phyloP scores from a whole-genome alignment of 1,140 invertebrate genomes.

The Eulimnadia texana region DNA sequence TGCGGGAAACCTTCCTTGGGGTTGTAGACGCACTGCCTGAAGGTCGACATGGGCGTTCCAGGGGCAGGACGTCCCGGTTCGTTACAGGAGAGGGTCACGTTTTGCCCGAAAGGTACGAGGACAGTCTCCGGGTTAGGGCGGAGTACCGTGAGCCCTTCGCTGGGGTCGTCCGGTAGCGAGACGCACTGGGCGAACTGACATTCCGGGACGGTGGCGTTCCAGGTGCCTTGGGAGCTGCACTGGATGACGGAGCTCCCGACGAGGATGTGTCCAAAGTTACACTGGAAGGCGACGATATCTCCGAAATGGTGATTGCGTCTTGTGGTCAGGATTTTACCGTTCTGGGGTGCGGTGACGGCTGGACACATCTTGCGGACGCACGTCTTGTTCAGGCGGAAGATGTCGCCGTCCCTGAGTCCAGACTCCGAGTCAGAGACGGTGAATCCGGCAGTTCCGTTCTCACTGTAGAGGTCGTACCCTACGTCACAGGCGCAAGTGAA shows the following conservation, averaged over 20 bases:
- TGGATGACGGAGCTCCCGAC: conserved; percentile 64
- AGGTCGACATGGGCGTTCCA: conserved; percentile 60
- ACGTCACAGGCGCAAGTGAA: conserved; percentile 80
- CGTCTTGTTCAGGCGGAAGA: conserved; percentile 83
- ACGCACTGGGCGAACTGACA: conserved; percentile 86
- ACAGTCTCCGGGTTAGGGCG: conserved; percentile 60
- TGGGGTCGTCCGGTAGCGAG: conserved; percentile 71
- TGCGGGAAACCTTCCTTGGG: conserved; percentile 72
- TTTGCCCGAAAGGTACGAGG: conserved; percentile 72
- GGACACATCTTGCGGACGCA: conserved; percentile 88
- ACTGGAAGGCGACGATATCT: conserved; percentile 80
- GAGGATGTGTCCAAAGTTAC: conserved; percentile 88
- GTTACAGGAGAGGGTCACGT: conserved; percentile 69
- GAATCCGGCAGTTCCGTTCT: conserved; percentile 85
- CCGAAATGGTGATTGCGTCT: conserved; percentile 73
- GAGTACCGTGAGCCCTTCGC: conserved; percentile 62
- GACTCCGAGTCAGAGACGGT: conserved; percentile 63
- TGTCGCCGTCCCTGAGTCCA: conserved; percentile 72
- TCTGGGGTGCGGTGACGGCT: conserved; percentile 58
- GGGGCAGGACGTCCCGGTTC: conserved; percentile 58
- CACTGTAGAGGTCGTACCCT: conserved; percentile 77
- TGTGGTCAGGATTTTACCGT: conserved; percentile 73
- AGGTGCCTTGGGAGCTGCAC: conserved; percentile 76
- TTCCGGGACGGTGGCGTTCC: conserved; percentile 85
- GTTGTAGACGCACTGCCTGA: conserved; percentile 90